Evolutionary conservation across 2,888 invertebrate species (phyloP).

Genomic region (Diarsia brunnea): DNA sequence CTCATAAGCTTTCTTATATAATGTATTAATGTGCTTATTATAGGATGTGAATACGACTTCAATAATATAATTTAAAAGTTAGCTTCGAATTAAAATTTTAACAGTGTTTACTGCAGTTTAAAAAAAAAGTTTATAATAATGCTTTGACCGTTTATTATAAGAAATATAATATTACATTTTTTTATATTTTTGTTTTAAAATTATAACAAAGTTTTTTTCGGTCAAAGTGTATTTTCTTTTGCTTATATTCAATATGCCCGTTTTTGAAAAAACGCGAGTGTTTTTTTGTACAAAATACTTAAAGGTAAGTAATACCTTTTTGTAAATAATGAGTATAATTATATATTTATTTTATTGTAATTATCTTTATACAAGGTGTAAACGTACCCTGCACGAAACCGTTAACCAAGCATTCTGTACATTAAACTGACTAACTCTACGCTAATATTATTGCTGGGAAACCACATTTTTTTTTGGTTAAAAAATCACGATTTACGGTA

Average conservation of each 20-base stretch:
- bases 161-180: background rate
- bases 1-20: constrained; percentile 42
- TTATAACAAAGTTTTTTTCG: background rate
- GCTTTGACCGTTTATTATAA: constrained; percentile 16
- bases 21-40: constrained; percentile 17
- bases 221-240: constrained; percentile 23
- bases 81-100: too few relatives aligned
- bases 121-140: background rate
- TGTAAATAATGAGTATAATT: constrained; percentile 54
- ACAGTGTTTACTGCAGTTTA: background rate
- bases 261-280: constrained; percentile 46
- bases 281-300: constrained; percentile 24
- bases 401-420: background rate
- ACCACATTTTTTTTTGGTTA: background rate
- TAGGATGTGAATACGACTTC: constrained; percentile 4
- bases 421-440: background rate
- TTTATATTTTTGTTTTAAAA: background rate
- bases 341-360: constrained; percentile 2
- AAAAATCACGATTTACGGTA: background rate
- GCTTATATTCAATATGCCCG: constrained; percentile 3
- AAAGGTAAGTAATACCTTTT: constrained; percentile 61
- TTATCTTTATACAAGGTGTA: background rate
- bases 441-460: background rate
- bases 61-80: background rate
- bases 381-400: background rate